Evolutionary conservation across 1,140 invertebrate genomes (phyloP), one percentile per base, ranked within the genome.

Genomic region (Heliconius eleuchia): DNA sequence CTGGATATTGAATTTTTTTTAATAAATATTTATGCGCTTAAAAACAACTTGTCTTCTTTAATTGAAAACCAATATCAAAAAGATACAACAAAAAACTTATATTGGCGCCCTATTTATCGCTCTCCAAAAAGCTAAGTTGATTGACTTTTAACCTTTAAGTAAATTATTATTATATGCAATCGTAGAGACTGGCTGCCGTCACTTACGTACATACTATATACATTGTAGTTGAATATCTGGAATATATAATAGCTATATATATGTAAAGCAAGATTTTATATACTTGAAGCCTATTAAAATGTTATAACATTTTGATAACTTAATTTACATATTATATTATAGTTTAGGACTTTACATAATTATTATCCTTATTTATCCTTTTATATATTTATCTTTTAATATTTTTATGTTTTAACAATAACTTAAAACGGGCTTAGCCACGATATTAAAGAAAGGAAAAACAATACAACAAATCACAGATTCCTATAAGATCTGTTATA

Each of bases 131-230:
- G 27, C 11, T 66, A 66, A 3, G 4, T 30, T 23, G 1, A 27
- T 66, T 66, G 9, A 66, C 60, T 66, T 66, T 66, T 66, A 66
- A 66, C 27, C 60, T 66, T 66, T 66, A 66, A 66, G 1, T 30
- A 13, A 66, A 66, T 66, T 66, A 66, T 66, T 66, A 6, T 66
- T 66, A 66, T 27, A 30, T 16, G 3, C 60, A 57, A 57, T 66
- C 60, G 16, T 16, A 66, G 3, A 66, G 27, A 9, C 55, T n/a
- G 55, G n/a, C 23, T 57, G 55, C 55, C 55, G 18, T n/a, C 18
- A 55, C 7, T 55, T 55, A 55, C 52, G 18, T 19, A 52, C 50
- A 52, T 52, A 19, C 16, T 46, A 46, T 46, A 52, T 52, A 52
- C 50, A 52, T 18, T 18, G 18, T 19, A 52, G 18, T 52, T 19